Evolutionary conservation across 2,888 invertebrate species (phyloP).

Genomic region (Hirudinaria manillensis): DNA sequence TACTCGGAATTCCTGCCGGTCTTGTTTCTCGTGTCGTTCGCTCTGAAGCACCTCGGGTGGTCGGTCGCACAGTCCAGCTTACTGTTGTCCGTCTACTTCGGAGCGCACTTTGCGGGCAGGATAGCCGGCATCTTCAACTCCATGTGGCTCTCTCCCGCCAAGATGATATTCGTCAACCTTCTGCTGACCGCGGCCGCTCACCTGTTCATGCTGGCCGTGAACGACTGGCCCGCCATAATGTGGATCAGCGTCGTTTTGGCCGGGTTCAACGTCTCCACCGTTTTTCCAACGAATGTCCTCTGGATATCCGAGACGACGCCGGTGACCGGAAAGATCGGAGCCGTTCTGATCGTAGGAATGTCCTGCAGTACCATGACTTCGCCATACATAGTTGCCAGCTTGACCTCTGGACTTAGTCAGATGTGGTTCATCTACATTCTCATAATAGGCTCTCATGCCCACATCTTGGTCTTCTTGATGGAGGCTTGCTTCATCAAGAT

Average conservation of each 20-base stretch:
- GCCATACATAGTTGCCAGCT: neutral
- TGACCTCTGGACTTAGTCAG: neutral
- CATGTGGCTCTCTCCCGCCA: constrained; percentile 11
- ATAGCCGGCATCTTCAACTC: constrained; percentile 29
- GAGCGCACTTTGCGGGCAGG: constrained; percentile 28
- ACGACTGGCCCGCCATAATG: neutral
- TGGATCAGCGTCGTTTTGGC: constrained; percentile 30
- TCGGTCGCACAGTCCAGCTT: constrained; percentile 27
- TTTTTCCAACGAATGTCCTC: constrained; percentile 26
- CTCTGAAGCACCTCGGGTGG: constrained; percentile 30
- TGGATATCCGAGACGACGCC: constrained; percentile 30
- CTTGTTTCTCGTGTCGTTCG: constrained; percentile 28
- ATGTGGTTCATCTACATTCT: constrained; percentile 18
- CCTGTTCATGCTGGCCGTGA: constrained; percentile 25
- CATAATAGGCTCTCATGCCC: neutral
- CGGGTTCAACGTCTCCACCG: constrained; percentile 28
- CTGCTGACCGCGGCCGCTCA: constrained; percentile 16
- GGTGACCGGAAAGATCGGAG: constrained; percentile 18
- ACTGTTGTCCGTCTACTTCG: constrained; percentile 26
- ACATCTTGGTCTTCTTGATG: neutral
- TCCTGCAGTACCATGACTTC: neutral
- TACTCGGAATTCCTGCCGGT: constrained; percentile 27
- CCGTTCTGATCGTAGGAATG: constrained; percentile 5
- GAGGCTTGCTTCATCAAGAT: neutral
- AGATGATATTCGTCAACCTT: constrained; percentile 20